Percentiles rank a stretch among this genome's conserved stretches.
These are phyloP conservation scores for Microcebus ravelobensis DNA, from an alignment of 2,113 vertebrate genomes.

Conservation along the genomic window DNA sequence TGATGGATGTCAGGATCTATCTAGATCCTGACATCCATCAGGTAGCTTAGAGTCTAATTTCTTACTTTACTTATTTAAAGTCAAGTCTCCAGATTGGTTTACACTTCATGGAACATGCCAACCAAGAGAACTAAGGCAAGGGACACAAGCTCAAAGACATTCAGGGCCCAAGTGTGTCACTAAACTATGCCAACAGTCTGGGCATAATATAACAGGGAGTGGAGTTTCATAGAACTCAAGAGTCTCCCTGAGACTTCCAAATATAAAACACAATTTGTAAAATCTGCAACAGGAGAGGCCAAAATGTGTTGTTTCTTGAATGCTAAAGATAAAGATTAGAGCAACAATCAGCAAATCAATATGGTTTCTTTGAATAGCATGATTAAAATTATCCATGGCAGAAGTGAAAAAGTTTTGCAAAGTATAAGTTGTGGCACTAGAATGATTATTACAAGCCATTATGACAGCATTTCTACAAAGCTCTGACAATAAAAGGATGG, in stretches of 20 bases:
- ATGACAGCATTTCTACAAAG: neutral
- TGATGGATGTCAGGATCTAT: too few species aligned
- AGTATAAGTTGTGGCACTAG: neutral
- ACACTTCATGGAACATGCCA: rapidly evolving
- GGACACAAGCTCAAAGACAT: neutral
- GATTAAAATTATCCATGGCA: neutral
- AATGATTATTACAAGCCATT: neutral
- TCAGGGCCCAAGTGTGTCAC: neutral
- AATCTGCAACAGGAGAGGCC: neutral
- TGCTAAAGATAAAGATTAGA: neutral
- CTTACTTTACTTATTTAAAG: neutral
- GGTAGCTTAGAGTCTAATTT: neutral
- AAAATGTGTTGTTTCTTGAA: neutral
- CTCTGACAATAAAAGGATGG: neutral
- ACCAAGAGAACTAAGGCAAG: neutral
- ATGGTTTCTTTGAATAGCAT: neutral
- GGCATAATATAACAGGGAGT: neutral
- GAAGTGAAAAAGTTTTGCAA: neutral
- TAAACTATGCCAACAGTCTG: neutral
- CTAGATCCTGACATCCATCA: neutral
- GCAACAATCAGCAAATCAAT: neutral
- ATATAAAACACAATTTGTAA: neutral
- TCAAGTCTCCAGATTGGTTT: neutral
- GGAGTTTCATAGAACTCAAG: neutral
- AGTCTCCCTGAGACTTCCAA: neutral